Base-by-base conservation (phyloP, 2,113 vertebrate species). In the Lagopus muta region DNA sequence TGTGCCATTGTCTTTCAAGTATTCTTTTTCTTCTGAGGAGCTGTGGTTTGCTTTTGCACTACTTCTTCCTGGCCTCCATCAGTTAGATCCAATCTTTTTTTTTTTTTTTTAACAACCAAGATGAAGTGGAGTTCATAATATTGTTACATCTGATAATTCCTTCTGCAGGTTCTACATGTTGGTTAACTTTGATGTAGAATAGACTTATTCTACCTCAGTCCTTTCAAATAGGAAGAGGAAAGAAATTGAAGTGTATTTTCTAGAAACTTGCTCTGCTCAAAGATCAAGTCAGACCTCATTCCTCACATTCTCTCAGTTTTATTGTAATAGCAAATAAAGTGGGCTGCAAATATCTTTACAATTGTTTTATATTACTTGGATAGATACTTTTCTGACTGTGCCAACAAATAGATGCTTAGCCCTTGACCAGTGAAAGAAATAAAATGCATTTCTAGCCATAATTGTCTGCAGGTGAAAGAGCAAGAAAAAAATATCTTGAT, bases 281-380 rank as follows among this genome's bases (percentile, higher is more conserved):
- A 78, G 54, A 34, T 1, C 1, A 82, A 89, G 83, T 81, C 92
- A 95, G 71, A 66, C 61, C 20, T 92, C 86, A 85, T 96, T 96
- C 83, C 11, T 90, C 5, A 4, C 83, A 90, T 94, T 95, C 88
- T 58, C 45, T 84, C 48, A 64, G 43, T 61, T 94, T 90, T 84
- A 82, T 66, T 67, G 77, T 89, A 94, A 92, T 84, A 84, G 54
- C 28, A 38, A 81, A 69, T 72, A 84, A 83, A 92, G 10, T 32
- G 64, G 82, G 69, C 76, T 88, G 66, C 73, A 92, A 95, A 92
- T 96, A 84, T 40, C 81, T 92, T 90, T 69, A 82, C 77, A 86
- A 88, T 88, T 86, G 58, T 30, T 93, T 92, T 93, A 75, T 96
- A 86, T 92, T 90, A 84, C 88, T 96, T 94, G 93, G 92, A 88